Evolutionary conservation across 2,113 vertebrate genomes (phyloP), one percentile per base, ranked within the genome.

Genomic region (Spizaetus ornatus): DNA sequence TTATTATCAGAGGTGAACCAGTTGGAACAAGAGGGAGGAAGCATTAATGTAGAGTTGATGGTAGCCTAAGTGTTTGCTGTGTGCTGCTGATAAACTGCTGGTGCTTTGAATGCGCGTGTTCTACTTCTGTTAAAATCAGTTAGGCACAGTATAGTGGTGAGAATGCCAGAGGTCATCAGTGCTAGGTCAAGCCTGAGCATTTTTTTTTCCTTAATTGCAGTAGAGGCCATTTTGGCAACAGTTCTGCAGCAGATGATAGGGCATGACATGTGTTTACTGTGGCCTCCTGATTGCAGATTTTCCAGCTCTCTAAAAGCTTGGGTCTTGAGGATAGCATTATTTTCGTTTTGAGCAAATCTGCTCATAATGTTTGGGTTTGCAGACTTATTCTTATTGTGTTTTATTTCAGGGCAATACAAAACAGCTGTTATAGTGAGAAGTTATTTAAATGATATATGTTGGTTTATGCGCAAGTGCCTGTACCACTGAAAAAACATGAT

Each of bases 31-130:
- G 31, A 56, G 32, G 11, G 25, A 62, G 59, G 50, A 25, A 91
- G 19, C 4, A 7, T 12, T 86, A 73, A 16, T 5, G 31, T 16
- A 7, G 56, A 59, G 40, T 17, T 65, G 61, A 14, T 71, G 61
- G 61, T 91, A 82, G 38, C 31, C 43, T 31, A 43, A 72, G 27
- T 27, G 50, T 34, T 81, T 18, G 15, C 38, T 53, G 11, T 6
- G 36, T 6, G 36, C 47, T 67, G 48, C 40, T 5, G 3, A 52
- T 47, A 31, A 90, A 47, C 59, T 27, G 8, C 76, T 29, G 66
- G 20, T 31, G 52, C 48, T 77, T 27, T 19, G 36, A 61, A 29
- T 9, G 34, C 0, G 0, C 0, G 0, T 40, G 70, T 88, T 71
- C 72, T 78, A 1, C 31, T 59, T 53, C 45, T 59, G 50, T 62